These are phyloP conservation scores for Carettochelys insculpta DNA, from an alignment of 2,113 vertebrate genomes.

Conservation along the genomic window DNA sequence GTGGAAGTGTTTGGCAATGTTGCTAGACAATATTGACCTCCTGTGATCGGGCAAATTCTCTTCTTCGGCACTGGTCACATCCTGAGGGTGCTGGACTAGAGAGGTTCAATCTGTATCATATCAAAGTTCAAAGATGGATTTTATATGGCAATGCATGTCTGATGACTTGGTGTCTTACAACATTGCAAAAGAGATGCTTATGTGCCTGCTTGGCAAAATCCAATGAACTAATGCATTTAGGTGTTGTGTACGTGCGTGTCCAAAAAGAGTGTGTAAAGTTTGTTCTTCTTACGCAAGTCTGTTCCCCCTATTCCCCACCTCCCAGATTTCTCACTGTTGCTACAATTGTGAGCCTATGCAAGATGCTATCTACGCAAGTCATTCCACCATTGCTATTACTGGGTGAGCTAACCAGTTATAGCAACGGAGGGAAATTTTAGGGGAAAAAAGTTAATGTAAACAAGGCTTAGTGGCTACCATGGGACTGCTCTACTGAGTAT, in stretches of 20 bases:
- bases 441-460: neutral
- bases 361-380: neutral
- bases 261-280: neutral
- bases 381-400: neutral
- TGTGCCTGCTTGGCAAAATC: accelerated
- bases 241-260: neutral
- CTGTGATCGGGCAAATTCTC: too few species aligned
- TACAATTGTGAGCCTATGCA: neutral
- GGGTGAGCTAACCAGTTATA: neutral
- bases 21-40: too few species aligned
- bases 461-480: neutral
- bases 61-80: too few species aligned
- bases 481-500: neutral
- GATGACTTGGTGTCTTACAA: neutral
- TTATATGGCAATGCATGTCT: neutral
- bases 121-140: neutral
- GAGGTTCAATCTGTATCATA: too few species aligned
- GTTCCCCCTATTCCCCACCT: neutral
- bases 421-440: neutral
- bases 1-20: too few species aligned
- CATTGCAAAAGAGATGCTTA: neutral
- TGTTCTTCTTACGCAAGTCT: neutral
- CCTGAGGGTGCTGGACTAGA: too few species aligned
- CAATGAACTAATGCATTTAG: accelerated
- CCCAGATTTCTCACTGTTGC: neutral